Conservation (phyloP, 2,113 vertebrate genomes). For the Heloderma charlesbogerti region DNA sequence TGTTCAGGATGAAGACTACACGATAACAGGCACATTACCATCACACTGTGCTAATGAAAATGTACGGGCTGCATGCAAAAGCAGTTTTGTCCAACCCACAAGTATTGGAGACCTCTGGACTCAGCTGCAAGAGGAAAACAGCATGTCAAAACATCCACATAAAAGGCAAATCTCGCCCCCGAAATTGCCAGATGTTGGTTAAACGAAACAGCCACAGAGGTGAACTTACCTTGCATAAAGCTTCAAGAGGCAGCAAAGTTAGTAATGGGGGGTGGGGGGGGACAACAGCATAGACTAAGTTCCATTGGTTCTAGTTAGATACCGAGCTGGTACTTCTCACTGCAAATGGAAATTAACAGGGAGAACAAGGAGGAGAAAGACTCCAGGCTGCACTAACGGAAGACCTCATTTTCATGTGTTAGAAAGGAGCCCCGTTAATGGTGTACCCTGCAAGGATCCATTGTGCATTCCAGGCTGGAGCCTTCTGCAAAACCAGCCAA, state of each 20-base stretch:
- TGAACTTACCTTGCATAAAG: conserved; percentile 13
- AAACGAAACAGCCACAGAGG: not conserved
- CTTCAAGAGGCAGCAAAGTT: conserved; percentile 16
- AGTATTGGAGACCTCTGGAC: conserved; percentile 19
- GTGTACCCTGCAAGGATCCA: not conserved
- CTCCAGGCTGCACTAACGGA: not conserved
- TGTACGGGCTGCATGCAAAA: not conserved
- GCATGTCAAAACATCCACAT: not conserved
- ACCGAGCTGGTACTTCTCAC: not conserved
- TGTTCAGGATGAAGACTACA: not conserved
- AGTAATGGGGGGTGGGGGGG: not conserved
- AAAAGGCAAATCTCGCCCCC: conserved; percentile 23
- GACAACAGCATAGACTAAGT: not conserved
- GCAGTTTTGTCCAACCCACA: conserved; percentile 1
- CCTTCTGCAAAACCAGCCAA: not conserved
- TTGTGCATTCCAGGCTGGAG: not conserved
- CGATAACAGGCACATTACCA: not conserved
- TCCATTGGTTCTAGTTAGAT: not conserved
- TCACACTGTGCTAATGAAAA: not conserved
- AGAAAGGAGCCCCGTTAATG: not conserved
- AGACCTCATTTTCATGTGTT: not conserved
- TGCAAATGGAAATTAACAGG: conserved; percentile 48
- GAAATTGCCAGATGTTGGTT: conserved; percentile 20
- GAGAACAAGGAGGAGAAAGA: not conserved
- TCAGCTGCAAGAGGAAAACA: conserved; percentile 1